A percentile compares a stretch with the other conserved stretches of the same genome.
Evolutionary conservation across 2,797 vertebrate genomes (phyloP).

Genomic region (Macrochelys suwanniensis): DNA sequence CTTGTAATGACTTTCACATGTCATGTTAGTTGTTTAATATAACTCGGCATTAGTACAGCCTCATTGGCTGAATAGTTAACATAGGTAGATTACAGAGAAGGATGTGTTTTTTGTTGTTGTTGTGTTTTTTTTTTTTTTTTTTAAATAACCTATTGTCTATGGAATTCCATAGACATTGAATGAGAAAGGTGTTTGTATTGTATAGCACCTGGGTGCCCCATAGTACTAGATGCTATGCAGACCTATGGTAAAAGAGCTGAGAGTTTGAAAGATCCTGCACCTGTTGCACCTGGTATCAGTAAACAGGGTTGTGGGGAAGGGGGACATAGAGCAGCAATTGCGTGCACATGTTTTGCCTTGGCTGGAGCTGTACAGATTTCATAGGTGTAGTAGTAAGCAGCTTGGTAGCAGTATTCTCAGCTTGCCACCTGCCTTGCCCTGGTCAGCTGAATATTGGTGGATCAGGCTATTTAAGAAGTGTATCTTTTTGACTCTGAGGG

Average conservation of each 20-base stretch:
- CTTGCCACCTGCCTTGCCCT: background rate
- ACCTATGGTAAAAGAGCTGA: background rate
- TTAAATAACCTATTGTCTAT: background rate
- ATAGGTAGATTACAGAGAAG: background rate
- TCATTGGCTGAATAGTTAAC: background rate
- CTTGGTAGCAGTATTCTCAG: background rate
- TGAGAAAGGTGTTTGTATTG: background rate
- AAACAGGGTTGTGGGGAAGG: background rate
- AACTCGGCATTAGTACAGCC: background rate
- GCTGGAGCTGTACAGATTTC: background rate
- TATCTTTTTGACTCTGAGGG: background rate
- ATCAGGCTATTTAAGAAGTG: background rate
- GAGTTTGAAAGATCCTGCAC: background rate
- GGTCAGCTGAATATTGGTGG: background rate
- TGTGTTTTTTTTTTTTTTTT: background rate
- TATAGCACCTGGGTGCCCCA: background rate
- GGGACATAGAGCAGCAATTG: background rate
- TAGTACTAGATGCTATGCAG: background rate
- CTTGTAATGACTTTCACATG: constrained; percentile 18
- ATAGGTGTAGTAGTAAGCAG: background rate
- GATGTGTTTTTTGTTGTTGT: background rate
- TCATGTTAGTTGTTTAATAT: background rate
- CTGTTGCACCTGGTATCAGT: no score
- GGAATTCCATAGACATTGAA: background rate
- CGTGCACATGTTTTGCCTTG: background rate